Evolutionary conservation across 2,113 vertebrate genomes (phyloP).

Genomic region (Sebastes schlegelii): DNA sequence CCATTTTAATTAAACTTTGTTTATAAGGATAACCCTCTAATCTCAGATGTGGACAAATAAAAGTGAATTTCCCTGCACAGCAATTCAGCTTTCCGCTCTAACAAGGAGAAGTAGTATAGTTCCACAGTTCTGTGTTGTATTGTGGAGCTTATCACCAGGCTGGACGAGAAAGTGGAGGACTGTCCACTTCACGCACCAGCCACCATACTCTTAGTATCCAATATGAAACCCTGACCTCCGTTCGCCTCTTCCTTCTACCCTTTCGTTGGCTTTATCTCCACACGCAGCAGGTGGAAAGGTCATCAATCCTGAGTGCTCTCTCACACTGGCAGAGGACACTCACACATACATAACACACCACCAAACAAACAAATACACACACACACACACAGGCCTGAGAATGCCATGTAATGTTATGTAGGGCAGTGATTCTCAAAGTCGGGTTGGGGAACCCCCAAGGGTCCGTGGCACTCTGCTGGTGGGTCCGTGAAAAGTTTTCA

Average conservation of each 20-base stretch:
- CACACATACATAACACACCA: constrained; percentile 9
- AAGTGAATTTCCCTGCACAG: constrained; percentile 37
- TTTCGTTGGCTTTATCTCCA: constrained; percentile 39
- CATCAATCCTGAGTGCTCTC: constrained; percentile 34
- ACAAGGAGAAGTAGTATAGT: neutral
- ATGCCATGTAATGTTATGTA: no score
- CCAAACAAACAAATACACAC: constrained; percentile 37
- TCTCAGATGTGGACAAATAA: constrained; percentile 28
- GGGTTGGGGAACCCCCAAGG: no score
- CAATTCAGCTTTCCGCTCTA: neutral
- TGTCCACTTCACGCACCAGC: neutral
- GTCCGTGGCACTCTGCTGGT: no score
- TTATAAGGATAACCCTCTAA: constrained; percentile 22
- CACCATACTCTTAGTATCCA: neutral
- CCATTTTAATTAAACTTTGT: constrained; percentile 47
- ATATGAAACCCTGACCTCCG: neutral
- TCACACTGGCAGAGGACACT: constrained; percentile 25
- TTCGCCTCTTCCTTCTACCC: constrained; percentile 9
- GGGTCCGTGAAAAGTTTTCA: no score
- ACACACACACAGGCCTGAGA: neutral
- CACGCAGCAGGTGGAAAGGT: constrained; percentile 50
- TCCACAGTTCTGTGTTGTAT: neutral
- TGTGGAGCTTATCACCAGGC: neutral
- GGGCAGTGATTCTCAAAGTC: no score
- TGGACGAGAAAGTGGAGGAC: neutral